These are phyloP conservation scores for Acinonyx jubatus DNA, from an alignment of 2,113 vertebrate genomes.

Conservation along the genomic window DNA sequence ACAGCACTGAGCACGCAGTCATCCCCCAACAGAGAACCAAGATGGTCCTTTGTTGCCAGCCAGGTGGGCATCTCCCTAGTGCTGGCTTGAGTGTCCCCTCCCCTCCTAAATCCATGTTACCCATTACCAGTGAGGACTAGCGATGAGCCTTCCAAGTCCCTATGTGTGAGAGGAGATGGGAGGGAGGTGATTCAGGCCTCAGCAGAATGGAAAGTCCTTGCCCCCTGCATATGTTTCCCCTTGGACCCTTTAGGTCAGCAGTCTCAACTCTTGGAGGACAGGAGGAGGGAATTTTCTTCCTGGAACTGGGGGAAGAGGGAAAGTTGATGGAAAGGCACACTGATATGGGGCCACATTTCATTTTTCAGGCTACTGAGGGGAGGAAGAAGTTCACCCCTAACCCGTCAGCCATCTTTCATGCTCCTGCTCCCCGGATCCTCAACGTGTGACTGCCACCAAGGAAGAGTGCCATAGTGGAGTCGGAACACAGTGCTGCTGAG, in stretches of 20 bases:
- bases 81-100: no score
- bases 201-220: not conserved
- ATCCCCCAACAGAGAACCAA: not conserved
- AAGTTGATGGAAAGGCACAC: not conserved
- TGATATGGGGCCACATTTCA: not conserved
- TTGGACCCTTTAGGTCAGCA: not conserved
- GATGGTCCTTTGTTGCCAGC: not conserved
- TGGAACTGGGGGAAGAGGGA: no score
- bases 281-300: not conserved
- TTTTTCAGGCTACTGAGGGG: slow-evolving; percentile 90
- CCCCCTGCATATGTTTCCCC: not conserved
- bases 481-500: not conserved
- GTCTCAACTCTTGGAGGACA: not conserved
- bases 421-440: slow-evolving; percentile 89
- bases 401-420: slow-evolving; percentile 95
- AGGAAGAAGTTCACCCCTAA: slow-evolving; percentile 93
- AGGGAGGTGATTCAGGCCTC: not conserved
- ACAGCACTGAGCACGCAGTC: not conserved
- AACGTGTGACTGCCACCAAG: slow-evolving; percentile 86
- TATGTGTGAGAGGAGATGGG: not conserved
- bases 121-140: not conserved
- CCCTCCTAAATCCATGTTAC: not conserved
- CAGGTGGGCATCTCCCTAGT: not conserved
- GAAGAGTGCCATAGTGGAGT: not conserved
- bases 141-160: not conserved